Conservation (phyloP, 2,888 invertebrate species). For the Stramonita haemastoma region DNA sequence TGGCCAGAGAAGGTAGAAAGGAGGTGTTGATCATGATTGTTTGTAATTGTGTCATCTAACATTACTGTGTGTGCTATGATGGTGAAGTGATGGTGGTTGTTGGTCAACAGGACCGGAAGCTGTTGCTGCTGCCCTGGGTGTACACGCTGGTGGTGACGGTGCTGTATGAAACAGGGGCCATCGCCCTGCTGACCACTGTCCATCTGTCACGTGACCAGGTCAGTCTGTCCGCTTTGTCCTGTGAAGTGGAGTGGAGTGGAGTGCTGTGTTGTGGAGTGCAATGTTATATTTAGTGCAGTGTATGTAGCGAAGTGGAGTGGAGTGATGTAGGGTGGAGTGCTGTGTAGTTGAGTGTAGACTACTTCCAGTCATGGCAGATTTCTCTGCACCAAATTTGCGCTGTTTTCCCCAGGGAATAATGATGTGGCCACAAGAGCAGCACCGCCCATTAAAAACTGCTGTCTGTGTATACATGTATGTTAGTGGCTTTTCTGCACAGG, state of each 20-base stretch:
- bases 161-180: constrained; percentile 67
- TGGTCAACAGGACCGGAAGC: constrained; percentile 59
- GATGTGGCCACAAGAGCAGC: too few species aligned
- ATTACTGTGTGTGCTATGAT: not conserved
- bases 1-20: too few species aligned
- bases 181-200: constrained; percentile 68
- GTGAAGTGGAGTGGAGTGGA: not conserved
- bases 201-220: constrained; percentile 68
- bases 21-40: not conserved
- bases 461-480: too few species aligned
- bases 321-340: too few species aligned
- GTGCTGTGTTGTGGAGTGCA: not conserved
- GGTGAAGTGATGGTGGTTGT: not conserved
- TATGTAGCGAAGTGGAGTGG: too few species aligned
- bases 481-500: too few species aligned
- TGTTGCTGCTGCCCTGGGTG: constrained; percentile 67
- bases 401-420: too few species aligned
- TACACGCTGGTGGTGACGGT: constrained; percentile 65
- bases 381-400: too few species aligned
- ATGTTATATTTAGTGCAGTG: too few species aligned
- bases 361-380: too few species aligned
- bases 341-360: too few species aligned
- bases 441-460: too few species aligned
- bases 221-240: constrained; percentile 19
- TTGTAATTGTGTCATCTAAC: not conserved